Evolutionary conservation across 2,113 vertebrate species (phyloP).

Genomic region (Phyllopteryx taeniolatus): DNA sequence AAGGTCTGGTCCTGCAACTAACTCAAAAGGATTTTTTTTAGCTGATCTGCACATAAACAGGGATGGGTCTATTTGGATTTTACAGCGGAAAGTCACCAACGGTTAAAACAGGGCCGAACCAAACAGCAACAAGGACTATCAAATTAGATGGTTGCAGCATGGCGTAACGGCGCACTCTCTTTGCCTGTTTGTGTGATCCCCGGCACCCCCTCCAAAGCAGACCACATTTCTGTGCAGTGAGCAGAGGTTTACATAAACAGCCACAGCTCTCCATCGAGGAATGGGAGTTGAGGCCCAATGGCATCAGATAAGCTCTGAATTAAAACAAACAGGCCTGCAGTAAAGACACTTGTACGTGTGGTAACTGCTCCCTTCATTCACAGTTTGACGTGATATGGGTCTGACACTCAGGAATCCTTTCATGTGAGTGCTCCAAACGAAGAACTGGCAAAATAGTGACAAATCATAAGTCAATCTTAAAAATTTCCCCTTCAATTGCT

Average conservation of each 20-base stretch:
- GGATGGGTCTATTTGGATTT: conserved; percentile 45
- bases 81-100: conserved; percentile 55
- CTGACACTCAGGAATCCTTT: not conserved
- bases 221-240: conserved; percentile 57
- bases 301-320: conserved; percentile 19
- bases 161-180: conserved; percentile 40
- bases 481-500: not conserved
- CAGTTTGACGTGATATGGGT: not conserved
- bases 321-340: not conserved
- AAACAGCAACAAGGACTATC: conserved; percentile 66
- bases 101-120: conserved; percentile 59
- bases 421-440: not conserved
- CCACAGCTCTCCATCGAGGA: conserved; percentile 43
- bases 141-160: conserved; percentile 63
- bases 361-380: not conserved
- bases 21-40: conserved; percentile 15
- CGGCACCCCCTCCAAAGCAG: conserved; percentile 15
- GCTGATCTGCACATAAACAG: conserved; percentile 43
- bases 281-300: conserved; percentile 22
- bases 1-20: conserved; percentile 20
- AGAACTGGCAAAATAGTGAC: not conserved
- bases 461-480: not conserved
- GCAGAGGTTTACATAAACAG: conserved; percentile 52
- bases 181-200: conserved; percentile 11
- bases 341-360: not conserved